Percentiles rank a stretch among this genome's conserved stretches.
Evolutionary conservation across 2,113 vertebrate species (phyloP).

Genomic region (Callipepla californica): DNA sequence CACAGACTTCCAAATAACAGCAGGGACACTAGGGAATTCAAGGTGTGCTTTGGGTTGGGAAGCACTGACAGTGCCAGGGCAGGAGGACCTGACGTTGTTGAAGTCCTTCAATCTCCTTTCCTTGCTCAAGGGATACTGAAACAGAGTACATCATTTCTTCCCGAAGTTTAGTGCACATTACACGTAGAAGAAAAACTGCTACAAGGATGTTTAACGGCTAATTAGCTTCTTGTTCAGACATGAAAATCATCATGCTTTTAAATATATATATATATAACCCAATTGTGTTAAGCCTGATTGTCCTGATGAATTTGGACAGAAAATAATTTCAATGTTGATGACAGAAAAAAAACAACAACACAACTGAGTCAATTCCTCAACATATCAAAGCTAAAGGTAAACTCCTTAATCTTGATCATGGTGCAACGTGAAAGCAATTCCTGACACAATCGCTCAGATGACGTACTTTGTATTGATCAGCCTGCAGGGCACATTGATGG

Average conservation of each 20-base stretch:
- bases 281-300: neutral
- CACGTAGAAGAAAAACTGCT: neutral
- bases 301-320: constrained; percentile 41
- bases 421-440: neutral
- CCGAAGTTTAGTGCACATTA: neutral
- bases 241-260: constrained; percentile 4
- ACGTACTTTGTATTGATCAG: neutral
- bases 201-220: neutral
- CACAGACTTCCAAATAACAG: neutral
- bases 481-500: neutral
- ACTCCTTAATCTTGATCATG: neutral
- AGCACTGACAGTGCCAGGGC: neutral
- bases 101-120: fast-evolving
- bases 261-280: neutral
- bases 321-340: constrained; percentile 37
- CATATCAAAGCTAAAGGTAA: neutral
- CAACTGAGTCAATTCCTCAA: neutral
- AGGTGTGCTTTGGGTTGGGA: neutral
- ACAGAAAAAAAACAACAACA: neutral
- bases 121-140: neutral
- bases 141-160: neutral
- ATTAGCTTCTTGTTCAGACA: constrained; percentile 22
- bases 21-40: neutral
- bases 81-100: neutral
- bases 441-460: neutral